phyloP scores from a whole-genome alignment of 92 coral and sea anemone genomes.

The Palythoa heliodiscus region DNA sequence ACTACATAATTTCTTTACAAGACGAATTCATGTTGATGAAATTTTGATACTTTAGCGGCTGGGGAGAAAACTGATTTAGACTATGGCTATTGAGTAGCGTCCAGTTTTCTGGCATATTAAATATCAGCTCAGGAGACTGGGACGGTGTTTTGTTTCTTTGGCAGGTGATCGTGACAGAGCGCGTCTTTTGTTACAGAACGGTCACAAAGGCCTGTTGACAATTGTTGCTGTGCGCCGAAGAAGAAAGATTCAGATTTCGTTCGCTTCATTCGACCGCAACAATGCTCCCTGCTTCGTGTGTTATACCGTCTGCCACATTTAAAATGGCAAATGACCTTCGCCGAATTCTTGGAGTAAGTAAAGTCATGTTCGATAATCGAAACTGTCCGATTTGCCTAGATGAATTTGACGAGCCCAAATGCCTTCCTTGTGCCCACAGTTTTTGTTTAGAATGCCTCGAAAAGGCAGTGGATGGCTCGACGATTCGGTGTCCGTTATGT shows the following conservation, averaged over 20 bases:
- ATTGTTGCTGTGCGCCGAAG: constrained; percentile 14
- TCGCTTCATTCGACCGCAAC: neutral
- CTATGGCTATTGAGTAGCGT: no score
- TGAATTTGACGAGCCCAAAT: constrained; percentile 40
- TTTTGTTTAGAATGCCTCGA: constrained; percentile 43
- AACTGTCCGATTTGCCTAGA: constrained; percentile 40
- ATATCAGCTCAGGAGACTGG: neutral
- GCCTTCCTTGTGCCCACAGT: constrained; percentile 45
- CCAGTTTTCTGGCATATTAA: no score
- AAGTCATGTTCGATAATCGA: constrained; percentile 31
- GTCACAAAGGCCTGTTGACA: constrained; percentile 39
- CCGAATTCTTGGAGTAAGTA: constrained; percentile 43
- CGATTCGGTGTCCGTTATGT: constrained; percentile 40
- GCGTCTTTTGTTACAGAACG: constrained; percentile 34
- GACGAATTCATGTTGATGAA: no score
- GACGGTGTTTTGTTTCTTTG: neutral
- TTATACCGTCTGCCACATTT: constrained; percentile 17
- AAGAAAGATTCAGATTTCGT: neutral
- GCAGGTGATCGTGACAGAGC: constrained; percentile 27
- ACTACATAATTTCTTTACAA: no score
- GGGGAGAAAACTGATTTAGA: no score
- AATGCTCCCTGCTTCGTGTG: constrained; percentile 32
- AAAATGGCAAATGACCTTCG: constrained; percentile 47
- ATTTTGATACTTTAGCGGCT: no score
- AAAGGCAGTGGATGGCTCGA: constrained; percentile 16